Base-by-base conservation (phyloP, 2,888 invertebrate genomes). In the Hyposoter dolosus region DNA sequence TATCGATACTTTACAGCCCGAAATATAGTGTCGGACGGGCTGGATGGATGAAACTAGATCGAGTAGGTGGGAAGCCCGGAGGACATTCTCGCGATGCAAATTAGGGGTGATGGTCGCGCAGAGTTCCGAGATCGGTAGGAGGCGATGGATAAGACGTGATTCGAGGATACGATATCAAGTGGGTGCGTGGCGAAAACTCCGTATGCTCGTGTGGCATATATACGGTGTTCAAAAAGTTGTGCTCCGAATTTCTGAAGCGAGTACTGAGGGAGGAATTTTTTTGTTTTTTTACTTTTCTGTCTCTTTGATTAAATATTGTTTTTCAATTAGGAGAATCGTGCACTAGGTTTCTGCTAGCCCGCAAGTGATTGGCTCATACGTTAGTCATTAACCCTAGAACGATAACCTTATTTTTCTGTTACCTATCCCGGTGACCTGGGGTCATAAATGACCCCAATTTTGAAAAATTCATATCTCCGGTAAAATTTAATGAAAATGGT, bases 71-170 rank as follows among this genome's bases (percentile, higher is more conserved):
- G 35, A 45, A 82, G n/a, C 23, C 66, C 12, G 43, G 50, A 50
- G 56, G 79, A 76, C 76, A 76, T 80, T 88, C 89, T 89, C 87
- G 87, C 87, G 84, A 91, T 90, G 91, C 89, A 91, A 91, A 92
- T 91, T 90, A 91, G 90, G 90, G 45, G 40, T 69, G 60, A 80
- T 87, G 84, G 80, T 83, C 83, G 83, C 50, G 69, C 77, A 43
- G 53, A 80, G 89, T 87, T 88, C 82, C 78, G 88, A 79, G 80
- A 86, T 85, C 86, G 85, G 88, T 89, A 88, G 86, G 87, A 85
- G 89, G 89, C 90, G 89, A 89, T 90, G 90, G 91, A 91, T 90
- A 89, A 91, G 90, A 60, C 76, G 66, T 60, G 77, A 76, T 80
- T 66, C 66, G 35, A 63, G 60, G 80, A 80, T 80, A 28, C 47